Evolutionary conservation across 2,888 invertebrate genomes (phyloP), one percentile per base, ranked within the genome.

Genomic region (Mycalesis mineus): DNA sequence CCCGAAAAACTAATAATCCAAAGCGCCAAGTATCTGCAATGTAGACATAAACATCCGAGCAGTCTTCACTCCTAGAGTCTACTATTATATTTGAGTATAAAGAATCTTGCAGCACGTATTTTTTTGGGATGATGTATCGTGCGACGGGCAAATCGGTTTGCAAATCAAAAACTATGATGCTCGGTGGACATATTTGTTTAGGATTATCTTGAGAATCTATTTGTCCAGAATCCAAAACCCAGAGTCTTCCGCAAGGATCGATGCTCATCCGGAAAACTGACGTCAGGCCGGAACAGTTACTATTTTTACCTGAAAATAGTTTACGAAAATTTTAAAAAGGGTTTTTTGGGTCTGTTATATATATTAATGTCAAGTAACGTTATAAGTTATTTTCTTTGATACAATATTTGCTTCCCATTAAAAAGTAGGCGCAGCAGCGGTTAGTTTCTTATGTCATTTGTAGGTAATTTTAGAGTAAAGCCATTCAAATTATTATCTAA

Each of bases 141-240:
- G 92, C 85, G 3, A 95, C 71, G 8, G 93, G 72, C 56, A 83
- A 72, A 72, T 96, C 94, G 0, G 92, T 94, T 22, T 82, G 75
- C 22, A 96, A 83, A 71, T 96, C 93, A 71, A 94, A 95, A 7
- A 95, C 91, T 6, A 94, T 89, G 49, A 96, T 90, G 66, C 94
- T 92, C 0, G 95, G 95, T 0, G 94, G 93, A 68, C 95, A 95
- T 14, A 93, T 78, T 74, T 94, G 94, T 61, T 91, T 91, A 0
- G 94, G 91, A 52, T 86, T 86, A n/a, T 86, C 84, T 68, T 92
- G 91, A 0, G 93, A 91, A 68, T 95, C 92, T 3, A 94, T 92
- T 72, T 94, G 93, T 0, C 96, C 96, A 0, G 95, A 94, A 78
- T 96, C 96, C 58, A 96, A 82, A 0, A 95, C 91, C 96, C 96